Base-by-base conservation (phyloP, 2,113 vertebrate species). In the Pterocles orientalis region DNA sequence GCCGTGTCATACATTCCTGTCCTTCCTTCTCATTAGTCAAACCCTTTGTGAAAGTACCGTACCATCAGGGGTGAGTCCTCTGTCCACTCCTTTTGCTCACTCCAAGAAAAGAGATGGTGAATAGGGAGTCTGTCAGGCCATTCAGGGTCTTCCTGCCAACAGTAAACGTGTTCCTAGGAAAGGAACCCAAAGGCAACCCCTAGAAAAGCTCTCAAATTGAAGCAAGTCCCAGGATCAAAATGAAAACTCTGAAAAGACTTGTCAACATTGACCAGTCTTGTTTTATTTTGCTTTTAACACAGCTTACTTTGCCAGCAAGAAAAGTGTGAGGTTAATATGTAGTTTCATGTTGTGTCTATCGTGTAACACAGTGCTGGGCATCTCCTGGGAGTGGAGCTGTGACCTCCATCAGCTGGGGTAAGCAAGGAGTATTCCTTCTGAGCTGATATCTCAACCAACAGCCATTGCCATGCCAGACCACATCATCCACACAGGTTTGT, bases 131-230 rank as follows among this genome's bases (percentile, higher is more conserved):
- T 18, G 60, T n/a, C 18, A 34, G 6, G 9, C 21, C 10, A 51
- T 33, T 77, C 36, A 39, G 7, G 7, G 5, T 54, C 18, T 29
- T 84, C 3, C 21, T 83, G 18, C 4, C 47, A 60, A 6, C 9
- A 47, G 7, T 28, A 20, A 3, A 0, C 0, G 9, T 45, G 13
- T n/a, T 60, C 8, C 29, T 57, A 65, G 24, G 57, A 14, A 41
- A 41, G 41, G 41, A 41, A 41, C 41, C 41, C 14, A 41, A 41
- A 41, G 41, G 41, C 41, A 14, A 41, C 12, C 14, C 7, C 33
- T 57, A 65, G 24, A 61, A 47, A 66, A 70, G 9, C 11, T 61
- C 16, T 14, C 18, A 36, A 41, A 31, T 17, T 18, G 12, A 72
- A 45, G 7, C 15, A 48, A 47, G 9, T 51, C 34, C 16, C 26